Base-by-base conservation (phyloP, 2,797 vertebrate genomes). In the Clarias laeviceps region DNA sequence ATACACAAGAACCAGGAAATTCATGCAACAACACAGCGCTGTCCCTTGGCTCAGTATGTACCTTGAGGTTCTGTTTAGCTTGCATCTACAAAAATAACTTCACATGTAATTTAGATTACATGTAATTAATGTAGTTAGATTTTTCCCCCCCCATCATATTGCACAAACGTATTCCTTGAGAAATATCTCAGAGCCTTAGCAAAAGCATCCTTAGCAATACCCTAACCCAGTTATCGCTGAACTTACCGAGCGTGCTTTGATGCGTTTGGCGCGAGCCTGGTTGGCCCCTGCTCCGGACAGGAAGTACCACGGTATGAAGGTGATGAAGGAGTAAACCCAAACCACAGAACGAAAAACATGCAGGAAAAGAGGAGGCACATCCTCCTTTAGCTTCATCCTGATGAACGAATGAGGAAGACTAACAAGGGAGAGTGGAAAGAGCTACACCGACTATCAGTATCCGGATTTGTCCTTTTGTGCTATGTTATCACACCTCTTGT, bases 351-450 rank as follows among this genome's bases (percentile, higher is more conserved):
- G 97, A 92, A 99, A 97, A 45, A 99, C 92, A 89, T 96, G 96
- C 84, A 97, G 93, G 90, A 99, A 95, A 91, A 99, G 64, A 3
- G 98, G 98, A 88, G 98, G 97, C 87, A 99, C 96, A 88, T 97
- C 95, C 92, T 99, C 97, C 91, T 99, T 99, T 90, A 99, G 89
- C 94, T 99, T 98, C 98, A 99, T 99, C 89, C 92, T 92, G 85
- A 86, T 61, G 86, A 29, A 34, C 80, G 73, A 4, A 0, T 59
- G 17, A 68, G 17, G 40, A 73, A 88, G 80, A 73, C 88, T 80
- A 74, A 90, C 80, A 50, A 65, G 37, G 0, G 56, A 32, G 5
- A 32, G 29, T 27, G 69, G 64, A 68, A 27, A 65, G 27, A 45
- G 17, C 34, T 1, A 64, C 0, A 76, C 24, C 50, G 72, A 8